Base-by-base conservation (phyloP, 2,888 invertebrate species). In the Lepetodrilus schrolli region DNA sequence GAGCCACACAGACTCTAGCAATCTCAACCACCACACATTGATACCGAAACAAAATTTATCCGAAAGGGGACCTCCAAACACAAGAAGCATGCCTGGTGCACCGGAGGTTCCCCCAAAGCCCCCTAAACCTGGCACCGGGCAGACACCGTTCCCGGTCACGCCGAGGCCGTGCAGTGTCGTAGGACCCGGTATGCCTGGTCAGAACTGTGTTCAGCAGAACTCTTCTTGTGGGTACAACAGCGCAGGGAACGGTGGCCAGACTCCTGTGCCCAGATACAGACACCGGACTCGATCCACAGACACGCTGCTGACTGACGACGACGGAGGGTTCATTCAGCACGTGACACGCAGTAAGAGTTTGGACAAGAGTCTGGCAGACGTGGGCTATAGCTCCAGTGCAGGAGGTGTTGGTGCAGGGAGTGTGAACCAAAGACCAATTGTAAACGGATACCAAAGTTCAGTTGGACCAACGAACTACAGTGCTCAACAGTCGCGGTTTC, bases 61-160 rank as follows among this genome's bases (percentile, higher is more conserved):
- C 72, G 81, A 78, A 80, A 79, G 83, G 82, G 83, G 83, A 77
- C 81, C 80, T 79, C 76, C 76, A 80, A 79, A 78, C 74, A 74
- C 70, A 78, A 81, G 43, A 76, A 78, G 65, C 47, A 50, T 36
- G 51, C 70, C 75, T 50, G 78, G 77, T 73, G 74, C 76, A 74
- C 76, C 74, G 70, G 77, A 75, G 80, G 79, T 77, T 77, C 80
- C 83, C 79, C 78, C 68, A 26, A 73, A 73, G 30, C 47, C 70
- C 21, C 50, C 51, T 26, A 48, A 77, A 36, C 66, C 75, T 68
- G 73, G 74, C 77, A 74, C 78, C 69, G 75, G 78, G 21, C 73
- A 43, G 37, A 8, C 66, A 26, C 66, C 26, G 34, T 5, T 17
- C 34, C n/a, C 58, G 0, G n/a, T 17, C 26, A 30, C 30, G 26